Percentiles rank a stretch among this genome's conserved stretches.
Conservation (phyloP, 2,113 vertebrate genomes). For the Megaceryle maxima region DNA sequence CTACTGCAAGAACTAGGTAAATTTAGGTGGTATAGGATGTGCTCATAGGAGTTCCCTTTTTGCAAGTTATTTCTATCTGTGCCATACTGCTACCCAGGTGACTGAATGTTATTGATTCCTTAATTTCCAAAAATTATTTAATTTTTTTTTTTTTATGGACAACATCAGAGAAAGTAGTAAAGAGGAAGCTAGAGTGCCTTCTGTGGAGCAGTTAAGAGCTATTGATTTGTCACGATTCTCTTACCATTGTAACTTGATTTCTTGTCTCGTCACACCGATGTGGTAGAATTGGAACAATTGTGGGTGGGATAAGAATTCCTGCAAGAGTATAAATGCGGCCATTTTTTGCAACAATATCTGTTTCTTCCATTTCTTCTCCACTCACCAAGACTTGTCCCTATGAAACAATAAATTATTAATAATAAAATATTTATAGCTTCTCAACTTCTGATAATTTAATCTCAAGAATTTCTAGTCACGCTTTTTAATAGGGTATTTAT, state of each 20-base stretch:
- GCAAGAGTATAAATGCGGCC: slow-evolving; percentile 86
- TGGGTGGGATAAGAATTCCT: slow-evolving; percentile 84
- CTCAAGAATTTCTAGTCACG: background rate
- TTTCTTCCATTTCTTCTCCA: slow-evolving; percentile 78
- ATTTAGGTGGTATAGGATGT: background rate
- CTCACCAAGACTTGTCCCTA: slow-evolving; percentile 87
- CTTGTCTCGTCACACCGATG: slow-evolving; percentile 82
- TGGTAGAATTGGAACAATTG: slow-evolving; percentile 88
- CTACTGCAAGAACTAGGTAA: background rate
- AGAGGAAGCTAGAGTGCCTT: background rate
- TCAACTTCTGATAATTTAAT: background rate
- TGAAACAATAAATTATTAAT: background rate
- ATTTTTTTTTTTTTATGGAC: background rate
- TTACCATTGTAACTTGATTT: slow-evolving; percentile 75
- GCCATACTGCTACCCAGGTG: background rate
- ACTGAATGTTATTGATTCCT: background rate
- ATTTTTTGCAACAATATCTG: slow-evolving; percentile 85
- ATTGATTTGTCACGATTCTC: background rate
- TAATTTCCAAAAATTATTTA: background rate
- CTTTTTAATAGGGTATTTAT: background rate
- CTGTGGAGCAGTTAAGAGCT: background rate
- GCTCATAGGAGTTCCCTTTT: background rate
- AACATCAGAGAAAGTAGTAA: background rate
- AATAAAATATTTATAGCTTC: background rate
- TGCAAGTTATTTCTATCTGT: background rate